Evolutionary conservation across 2,113 vertebrate species (phyloP).

Genomic region (Felis chaus): DNA sequence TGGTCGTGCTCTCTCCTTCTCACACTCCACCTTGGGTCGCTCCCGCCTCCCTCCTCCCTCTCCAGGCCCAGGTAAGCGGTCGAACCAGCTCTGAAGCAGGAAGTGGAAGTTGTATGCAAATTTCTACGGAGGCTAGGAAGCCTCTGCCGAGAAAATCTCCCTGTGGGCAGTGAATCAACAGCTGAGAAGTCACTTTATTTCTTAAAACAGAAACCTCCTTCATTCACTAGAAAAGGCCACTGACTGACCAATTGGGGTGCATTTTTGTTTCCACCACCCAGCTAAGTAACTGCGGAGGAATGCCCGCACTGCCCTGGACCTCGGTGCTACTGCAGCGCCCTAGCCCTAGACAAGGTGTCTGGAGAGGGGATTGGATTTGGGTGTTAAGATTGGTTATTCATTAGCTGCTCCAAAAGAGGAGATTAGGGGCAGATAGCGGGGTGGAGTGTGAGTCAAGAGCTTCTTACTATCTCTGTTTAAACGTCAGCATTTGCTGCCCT

Average conservation of each 20-base stretch:
- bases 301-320: not conserved
- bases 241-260: constrained; percentile 59
- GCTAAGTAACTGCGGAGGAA: not conserved
- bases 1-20: constrained; percentile 31
- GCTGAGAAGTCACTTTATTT: constrained; percentile 60
- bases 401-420: not conserved
- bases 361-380: not conserved
- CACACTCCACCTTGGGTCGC: not conserved
- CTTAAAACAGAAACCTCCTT: constrained; percentile 79
- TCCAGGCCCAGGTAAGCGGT: constrained; percentile 82
- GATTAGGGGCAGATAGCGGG: not conserved
- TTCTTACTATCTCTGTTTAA: not conserved
- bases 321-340: not conserved
- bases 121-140: constrained; percentile 58
- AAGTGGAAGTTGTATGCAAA: constrained; percentile 83
- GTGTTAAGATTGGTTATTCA: not conserved
- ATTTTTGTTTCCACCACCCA: not conserved
- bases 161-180: constrained; percentile 71
- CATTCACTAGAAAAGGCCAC: constrained; percentile 55
- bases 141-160: constrained; percentile 32
- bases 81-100: constrained; percentile 85
- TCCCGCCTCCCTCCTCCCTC: constrained; percentile 64
- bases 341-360: not conserved
- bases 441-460: not conserved
- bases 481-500: not conserved